phyloP scores from a whole-genome alignment of 2,888 invertebrate species.

The Unio pictorum region DNA sequence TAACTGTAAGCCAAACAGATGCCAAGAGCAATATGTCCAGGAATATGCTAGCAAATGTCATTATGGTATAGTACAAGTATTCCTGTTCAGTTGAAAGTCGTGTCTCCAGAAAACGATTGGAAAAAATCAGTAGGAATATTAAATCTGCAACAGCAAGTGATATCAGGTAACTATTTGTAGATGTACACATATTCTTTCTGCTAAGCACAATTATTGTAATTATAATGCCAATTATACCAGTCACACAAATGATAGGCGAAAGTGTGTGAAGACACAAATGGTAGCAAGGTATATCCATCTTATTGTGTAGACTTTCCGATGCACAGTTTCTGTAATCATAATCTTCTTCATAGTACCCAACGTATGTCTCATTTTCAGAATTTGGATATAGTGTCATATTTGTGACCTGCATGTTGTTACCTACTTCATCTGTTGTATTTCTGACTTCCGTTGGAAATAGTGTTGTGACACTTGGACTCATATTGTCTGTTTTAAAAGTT shows the following conservation, averaged over 20 bases:
- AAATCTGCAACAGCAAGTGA: conserved; percentile 65
- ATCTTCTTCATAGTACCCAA: no score
- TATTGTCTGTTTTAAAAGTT: no score
- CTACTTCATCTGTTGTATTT: no score
- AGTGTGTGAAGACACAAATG: conserved; percentile 22
- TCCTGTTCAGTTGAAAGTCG: conserved; percentile 16
- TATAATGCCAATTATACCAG: conserved; percentile 65
- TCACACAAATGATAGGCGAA: conserved; percentile 54
- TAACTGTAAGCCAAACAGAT: conserved; percentile 67
- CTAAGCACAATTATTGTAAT: conserved; percentile 66
- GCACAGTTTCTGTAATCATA: no score
- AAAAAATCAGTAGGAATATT: conserved; percentile 57
- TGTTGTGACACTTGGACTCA: no score
- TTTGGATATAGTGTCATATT: no score
- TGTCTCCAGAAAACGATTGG: conserved; percentile 32
- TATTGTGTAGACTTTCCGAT: no score
- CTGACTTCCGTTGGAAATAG: no score
- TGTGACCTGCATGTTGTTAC: no score
- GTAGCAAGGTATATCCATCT: no score
- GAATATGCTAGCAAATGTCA: conserved; percentile 48
- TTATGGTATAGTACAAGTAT: conserved; percentile 38
- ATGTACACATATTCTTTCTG: conserved; percentile 67
- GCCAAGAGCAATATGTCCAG: conserved; percentile 50
- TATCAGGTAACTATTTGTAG: conserved; percentile 67
- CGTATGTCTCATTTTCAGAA: no score